These are phyloP conservation scores for Lineus longissimus DNA, from an alignment of 1,140 invertebrate species.

Conservation along the genomic window DNA sequence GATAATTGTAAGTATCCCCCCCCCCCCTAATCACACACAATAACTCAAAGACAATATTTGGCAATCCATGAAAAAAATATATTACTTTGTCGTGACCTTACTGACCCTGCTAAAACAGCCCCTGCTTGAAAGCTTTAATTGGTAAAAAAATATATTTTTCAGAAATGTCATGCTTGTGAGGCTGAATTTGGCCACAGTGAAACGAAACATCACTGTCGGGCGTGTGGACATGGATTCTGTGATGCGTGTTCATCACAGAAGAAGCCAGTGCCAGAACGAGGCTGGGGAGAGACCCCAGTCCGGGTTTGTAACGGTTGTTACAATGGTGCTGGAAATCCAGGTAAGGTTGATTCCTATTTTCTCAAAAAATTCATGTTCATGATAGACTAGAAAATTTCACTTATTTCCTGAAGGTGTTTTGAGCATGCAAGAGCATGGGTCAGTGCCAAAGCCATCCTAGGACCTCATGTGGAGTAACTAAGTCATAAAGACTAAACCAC, in stretches of 20 bases:
- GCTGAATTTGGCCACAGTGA: conserved; percentile 46
- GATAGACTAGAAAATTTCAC: too few relatives aligned
- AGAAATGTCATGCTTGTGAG: conserved; percentile 67
- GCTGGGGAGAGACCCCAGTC: conserved; percentile 53
- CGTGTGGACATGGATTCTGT: conserved; percentile 60
- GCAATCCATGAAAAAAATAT: background rate
- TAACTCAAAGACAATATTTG: background rate
- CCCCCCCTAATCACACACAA: too few relatives aligned
- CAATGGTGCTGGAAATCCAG: background rate
- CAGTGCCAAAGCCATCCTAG: too few relatives aligned
- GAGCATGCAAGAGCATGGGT: too few relatives aligned
- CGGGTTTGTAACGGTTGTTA: conserved; percentile 56
- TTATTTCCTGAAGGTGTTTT: too few relatives aligned
- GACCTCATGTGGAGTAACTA: too few relatives aligned
- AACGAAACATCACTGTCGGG: conserved; percentile 74
- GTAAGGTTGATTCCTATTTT: background rate
- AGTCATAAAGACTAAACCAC: too few relatives aligned
- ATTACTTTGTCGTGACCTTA: too few relatives aligned
- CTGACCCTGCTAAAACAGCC: too few relatives aligned
- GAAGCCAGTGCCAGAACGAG: conserved; percentile 53
- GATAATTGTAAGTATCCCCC: conserved; percentile 59
- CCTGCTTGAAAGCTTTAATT: too few relatives aligned
- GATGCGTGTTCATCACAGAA: conserved; percentile 50
- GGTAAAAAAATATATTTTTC: too few relatives aligned
- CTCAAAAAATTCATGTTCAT: too few relatives aligned